These are phyloP conservation scores for Sapayoa aenigma DNA, from an alignment of 2,113 vertebrate genomes.

Conservation along the genomic window DNA sequence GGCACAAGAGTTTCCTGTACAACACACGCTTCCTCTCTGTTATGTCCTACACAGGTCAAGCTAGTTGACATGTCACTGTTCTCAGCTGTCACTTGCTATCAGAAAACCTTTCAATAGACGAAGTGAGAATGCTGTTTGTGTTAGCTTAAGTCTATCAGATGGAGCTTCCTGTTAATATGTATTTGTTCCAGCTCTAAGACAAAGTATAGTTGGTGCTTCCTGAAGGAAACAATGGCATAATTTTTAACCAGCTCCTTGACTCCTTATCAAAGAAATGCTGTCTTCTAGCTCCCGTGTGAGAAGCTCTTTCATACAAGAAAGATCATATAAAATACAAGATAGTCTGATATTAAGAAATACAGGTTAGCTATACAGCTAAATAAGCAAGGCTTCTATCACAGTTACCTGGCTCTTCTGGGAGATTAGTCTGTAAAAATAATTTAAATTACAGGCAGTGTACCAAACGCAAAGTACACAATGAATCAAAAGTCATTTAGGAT, in stretches of 20 bases:
- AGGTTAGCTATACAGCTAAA: background rate
- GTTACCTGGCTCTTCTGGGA: background rate
- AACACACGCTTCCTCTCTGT: background rate
- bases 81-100: conserved; percentile 14
- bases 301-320: background rate
- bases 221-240: conserved; percentile 60
- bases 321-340: background rate
- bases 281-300: background rate
- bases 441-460: background rate
- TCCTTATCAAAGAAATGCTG: background rate
- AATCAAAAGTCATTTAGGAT: conserved; percentile 43
- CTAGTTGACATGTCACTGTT: background rate
- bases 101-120: background rate
- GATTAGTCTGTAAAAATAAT: conserved; percentile 30
- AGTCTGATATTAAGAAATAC: background rate
- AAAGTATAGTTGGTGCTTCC: conserved; percentile 51
- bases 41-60: background rate
- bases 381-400: background rate
- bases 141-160: conserved; percentile 2
- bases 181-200: conserved; percentile 33
- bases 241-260: conserved; percentile 36
- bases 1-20: background rate
- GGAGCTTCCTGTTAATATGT: conserved; percentile 53
- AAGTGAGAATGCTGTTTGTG: background rate
- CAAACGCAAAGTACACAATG: conserved; percentile 43